Percentiles rank a stretch among this genome's conserved stretches.
Evolutionary conservation across 2,113 vertebrate genomes (phyloP).

Genomic region (Chauna torquata): DNA sequence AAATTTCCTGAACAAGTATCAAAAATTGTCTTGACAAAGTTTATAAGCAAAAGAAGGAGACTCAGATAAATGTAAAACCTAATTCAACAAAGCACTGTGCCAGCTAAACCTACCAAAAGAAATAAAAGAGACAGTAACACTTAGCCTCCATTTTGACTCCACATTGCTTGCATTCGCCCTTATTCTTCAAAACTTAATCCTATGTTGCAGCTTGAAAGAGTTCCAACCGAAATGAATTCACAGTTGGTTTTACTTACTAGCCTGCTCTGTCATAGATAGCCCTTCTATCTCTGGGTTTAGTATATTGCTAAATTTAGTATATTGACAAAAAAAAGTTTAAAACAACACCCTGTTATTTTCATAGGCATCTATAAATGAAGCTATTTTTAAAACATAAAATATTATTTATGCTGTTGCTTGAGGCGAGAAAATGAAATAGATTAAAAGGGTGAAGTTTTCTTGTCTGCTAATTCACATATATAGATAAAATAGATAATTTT

Average conservation of each 20-base stretch:
- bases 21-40: neutral
- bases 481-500: neutral
- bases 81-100: neutral
- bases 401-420: neutral
- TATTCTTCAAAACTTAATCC: neutral
- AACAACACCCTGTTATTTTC: neutral
- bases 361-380: neutral
- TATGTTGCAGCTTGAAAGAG: neutral
- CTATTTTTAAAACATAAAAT: neutral
- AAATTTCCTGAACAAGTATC: neutral
- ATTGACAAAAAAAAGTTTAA: neutral
- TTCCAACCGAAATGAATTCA: neutral
- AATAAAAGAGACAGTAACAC: neutral
- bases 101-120: neutral
- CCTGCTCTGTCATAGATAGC: neutral
- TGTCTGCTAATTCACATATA: neutral
- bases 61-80: neutral
- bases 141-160: neutral
- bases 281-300: too few relatives aligned
- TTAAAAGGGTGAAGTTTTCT: neutral
- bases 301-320: too few relatives aligned
- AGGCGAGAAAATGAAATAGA: neutral
- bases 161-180: neutral
- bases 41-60: neutral
- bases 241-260: neutral